These are phyloP conservation scores for Linhomoeus sp. DNA, from an alignment of 2,888 invertebrate genomes.

Conservation along the genomic window DNA sequence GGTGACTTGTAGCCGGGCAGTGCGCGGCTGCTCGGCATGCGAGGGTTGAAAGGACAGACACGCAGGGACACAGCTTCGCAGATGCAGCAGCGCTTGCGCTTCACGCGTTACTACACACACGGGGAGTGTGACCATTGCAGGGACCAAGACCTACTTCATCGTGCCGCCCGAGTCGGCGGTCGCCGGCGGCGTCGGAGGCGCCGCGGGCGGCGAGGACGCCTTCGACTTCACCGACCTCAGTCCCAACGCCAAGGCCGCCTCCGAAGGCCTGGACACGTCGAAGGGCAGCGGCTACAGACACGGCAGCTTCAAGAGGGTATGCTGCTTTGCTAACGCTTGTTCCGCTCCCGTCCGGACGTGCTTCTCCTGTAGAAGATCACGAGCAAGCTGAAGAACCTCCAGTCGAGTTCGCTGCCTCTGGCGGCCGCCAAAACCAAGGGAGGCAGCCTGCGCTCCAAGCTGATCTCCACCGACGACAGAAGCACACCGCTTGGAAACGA, in stretches of 20 bases:
- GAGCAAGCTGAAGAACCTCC: conserved; percentile 18
- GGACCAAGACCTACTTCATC: conserved; percentile 58
- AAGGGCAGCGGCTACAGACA: background rate
- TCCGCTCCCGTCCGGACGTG: background rate
- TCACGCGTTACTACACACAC: too few species aligned
- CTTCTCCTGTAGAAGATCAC: conserved; percentile 15
- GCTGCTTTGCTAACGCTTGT: background rate
- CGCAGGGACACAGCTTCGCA: too few species aligned
- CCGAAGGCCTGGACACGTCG: background rate
- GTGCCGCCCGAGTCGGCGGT: conserved; percentile 34
- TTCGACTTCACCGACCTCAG: background rate
- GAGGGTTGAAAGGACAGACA: too few species aligned
- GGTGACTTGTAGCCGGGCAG: too few species aligned
- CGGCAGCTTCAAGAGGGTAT: background rate
- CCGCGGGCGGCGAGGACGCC: conserved; percentile 8
- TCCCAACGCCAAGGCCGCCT: background rate
- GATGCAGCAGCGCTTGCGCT: too few species aligned
- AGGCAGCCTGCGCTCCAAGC: conserved; percentile 18
- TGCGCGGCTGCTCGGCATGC: too few species aligned
- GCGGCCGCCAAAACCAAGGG: conserved; percentile 2
- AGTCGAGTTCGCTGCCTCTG: conserved; percentile 19
- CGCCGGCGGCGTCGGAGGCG: conserved; percentile 7
- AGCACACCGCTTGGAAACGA: too few species aligned
- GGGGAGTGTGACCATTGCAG: too few species aligned
- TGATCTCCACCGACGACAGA: conserved; percentile 8